These are phyloP conservation scores for Glyphotaelius pellucidus DNA, from an alignment of 2,888 invertebrate species.

Conservation along the genomic window DNA sequence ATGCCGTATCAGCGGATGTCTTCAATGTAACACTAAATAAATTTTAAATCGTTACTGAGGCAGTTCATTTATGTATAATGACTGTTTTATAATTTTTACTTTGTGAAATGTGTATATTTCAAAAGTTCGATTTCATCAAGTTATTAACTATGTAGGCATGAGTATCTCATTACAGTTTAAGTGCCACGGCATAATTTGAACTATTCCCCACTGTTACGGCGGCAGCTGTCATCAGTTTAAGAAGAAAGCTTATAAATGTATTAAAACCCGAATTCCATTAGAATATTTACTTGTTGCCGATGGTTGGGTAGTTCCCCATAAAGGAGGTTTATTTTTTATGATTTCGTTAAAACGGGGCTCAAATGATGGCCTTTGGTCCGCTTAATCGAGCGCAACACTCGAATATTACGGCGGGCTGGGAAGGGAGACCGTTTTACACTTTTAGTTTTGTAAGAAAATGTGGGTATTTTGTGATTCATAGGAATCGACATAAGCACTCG, in stretches of 20 bases:
- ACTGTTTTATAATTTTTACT: no score
- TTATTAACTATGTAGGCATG: neutral
- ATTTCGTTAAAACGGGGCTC: slow-evolving; percentile 35
- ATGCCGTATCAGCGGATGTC: no score
- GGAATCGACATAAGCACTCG: no score
- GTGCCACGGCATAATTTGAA: neutral
- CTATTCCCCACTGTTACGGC: neutral
- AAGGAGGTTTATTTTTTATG: slow-evolving; percentile 45
- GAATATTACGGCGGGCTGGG: slow-evolving; percentile 24
- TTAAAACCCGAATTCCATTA: slow-evolving; percentile 10
- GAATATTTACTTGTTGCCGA: slow-evolving; percentile 35
- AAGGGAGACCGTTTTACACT: neutral
- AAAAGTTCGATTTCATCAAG: neutral
- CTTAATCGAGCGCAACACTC: slow-evolving; percentile 45
- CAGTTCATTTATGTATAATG: no score
- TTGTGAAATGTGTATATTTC: no score
- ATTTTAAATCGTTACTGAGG: no score
- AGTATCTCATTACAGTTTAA: neutral
- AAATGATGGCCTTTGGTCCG: slow-evolving; percentile 46
- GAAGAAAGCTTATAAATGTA: slow-evolving; percentile 2
- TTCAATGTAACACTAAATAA: no score
- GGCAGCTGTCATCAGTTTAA: neutral
- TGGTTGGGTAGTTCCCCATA: slow-evolving; percentile 5
- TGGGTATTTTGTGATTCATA: neutral
- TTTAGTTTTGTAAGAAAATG: neutral